Evolutionary conservation across 2,888 invertebrate genomes (phyloP).

Genomic region (Tetranychus truncatus): DNA sequence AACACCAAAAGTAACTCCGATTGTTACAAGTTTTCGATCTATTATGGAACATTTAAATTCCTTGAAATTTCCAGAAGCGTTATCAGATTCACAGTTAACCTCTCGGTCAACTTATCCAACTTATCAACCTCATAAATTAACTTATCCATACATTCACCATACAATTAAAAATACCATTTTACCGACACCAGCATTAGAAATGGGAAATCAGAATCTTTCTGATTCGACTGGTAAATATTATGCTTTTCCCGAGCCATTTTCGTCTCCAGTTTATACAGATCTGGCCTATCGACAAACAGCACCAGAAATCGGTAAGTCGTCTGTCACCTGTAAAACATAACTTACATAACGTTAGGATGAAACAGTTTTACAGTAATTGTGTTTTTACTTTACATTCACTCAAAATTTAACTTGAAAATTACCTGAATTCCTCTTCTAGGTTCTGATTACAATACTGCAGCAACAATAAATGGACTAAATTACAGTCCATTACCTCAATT

Average conservation of each 20-base stretch:
- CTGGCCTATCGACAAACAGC: neutral
- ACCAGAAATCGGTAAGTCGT: neutral
- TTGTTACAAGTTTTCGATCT: neutral
- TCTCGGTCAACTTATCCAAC: neutral
- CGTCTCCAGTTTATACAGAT: neutral
- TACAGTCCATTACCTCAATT: neutral
- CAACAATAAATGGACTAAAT: neutral
- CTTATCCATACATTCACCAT: neutral
- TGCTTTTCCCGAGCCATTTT: neutral
- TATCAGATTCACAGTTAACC: neutral
- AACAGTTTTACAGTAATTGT: neutral
- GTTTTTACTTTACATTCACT: neutral
- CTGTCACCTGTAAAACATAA: neutral
- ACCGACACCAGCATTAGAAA: neutral
- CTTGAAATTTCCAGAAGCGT: neutral
- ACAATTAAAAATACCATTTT: neutral
- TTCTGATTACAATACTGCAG: neutral
- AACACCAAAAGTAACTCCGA: neutral
- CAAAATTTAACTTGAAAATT: neutral
- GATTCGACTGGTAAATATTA: neutral
- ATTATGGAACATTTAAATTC: neutral
- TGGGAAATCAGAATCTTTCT: neutral
- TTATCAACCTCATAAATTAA: neutral
- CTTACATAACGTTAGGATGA: neutral
- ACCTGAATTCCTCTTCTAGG: neutral